Evolutionary conservation across 1,140 invertebrate species (phyloP), one percentile per base, ranked within the genome.

Genomic region (Metopolophium dirhodum): DNA sequence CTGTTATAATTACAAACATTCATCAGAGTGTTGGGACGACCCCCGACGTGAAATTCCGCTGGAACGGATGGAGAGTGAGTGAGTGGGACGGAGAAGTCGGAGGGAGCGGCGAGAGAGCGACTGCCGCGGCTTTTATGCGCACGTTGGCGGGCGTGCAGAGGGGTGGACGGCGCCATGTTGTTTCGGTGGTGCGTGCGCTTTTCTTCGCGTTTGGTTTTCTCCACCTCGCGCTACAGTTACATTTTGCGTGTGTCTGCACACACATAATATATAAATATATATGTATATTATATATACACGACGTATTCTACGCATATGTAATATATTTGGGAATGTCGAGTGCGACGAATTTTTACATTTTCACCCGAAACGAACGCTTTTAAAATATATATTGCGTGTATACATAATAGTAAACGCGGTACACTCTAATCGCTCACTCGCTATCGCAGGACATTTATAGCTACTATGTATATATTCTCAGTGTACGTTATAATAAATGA

Each of bases 1-100:
- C 89, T 90, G 89, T 68, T 90, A 68, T 68, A 61, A 68, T 90
- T 90, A 90, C 57, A 90, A 90, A 90, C 89, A 90, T 90, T 90
- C 89, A 90, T 90, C 89, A 90, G 89, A 61, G 54, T 61, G 89
- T n/a, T 26, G 89, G 54, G 89, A 68, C 54, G 54, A 90, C 54
- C 88, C 88, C 51, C 88, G 54, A 90, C 88, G 88, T 90, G 88
- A 90, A 90, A 90, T 90, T 90, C 88, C 88, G 22, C 87, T 54
- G 6, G 87, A 89, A 57, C 30, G 47, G n/a, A 57, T 22, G 47
- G 20, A 89, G 61, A 89, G 51, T 57, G 61, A 77, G 61, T 7
- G 61, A 23, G 7, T n/a, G 30, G 18, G 61, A 14, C 26, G 0
- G 61, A 77, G 30, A n/a, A 77, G 61, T 77, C 14, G 61, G n/a